These are phyloP conservation scores for Tympanuchus pallidicinctus DNA, from an alignment of 2,113 vertebrate species.

Conservation along the genomic window DNA sequence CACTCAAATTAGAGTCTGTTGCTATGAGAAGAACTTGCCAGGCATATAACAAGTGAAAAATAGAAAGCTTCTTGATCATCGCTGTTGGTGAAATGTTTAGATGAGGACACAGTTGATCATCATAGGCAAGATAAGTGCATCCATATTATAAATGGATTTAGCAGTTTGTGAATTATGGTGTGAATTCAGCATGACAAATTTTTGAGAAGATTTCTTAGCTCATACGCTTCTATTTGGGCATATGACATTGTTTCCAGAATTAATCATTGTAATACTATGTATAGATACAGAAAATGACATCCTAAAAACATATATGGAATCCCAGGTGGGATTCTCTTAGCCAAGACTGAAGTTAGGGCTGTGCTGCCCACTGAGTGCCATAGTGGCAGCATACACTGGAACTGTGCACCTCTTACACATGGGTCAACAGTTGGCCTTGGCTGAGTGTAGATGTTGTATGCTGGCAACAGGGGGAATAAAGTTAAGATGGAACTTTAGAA, in stretches of 20 bases:
- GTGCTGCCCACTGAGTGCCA: fast-evolving
- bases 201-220: not conserved
- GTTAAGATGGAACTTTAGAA: not conserved
- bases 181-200: not conserved
- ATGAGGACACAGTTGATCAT: not conserved
- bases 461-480: not conserved
- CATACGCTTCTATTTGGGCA: not conserved
- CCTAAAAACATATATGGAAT: not conserved
- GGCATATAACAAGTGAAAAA: not conserved
- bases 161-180: not conserved
- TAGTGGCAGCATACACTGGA: not conserved
- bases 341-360: not conserved
- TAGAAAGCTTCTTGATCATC: not conserved
- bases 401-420: fast-evolving
- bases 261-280: not conserved
- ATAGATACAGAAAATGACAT: not conserved
- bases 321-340: not conserved
- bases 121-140: not conserved
- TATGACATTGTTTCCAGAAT: not conserved
- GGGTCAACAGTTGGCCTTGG: not conserved
- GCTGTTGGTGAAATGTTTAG: not conserved
- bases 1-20: not conserved
- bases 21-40: not conserved
- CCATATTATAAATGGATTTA: not conserved
- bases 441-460: not conserved